Evolutionary conservation across 2,797 vertebrate species (phyloP).

Genomic region (Aeoliscus strigatus): DNA sequence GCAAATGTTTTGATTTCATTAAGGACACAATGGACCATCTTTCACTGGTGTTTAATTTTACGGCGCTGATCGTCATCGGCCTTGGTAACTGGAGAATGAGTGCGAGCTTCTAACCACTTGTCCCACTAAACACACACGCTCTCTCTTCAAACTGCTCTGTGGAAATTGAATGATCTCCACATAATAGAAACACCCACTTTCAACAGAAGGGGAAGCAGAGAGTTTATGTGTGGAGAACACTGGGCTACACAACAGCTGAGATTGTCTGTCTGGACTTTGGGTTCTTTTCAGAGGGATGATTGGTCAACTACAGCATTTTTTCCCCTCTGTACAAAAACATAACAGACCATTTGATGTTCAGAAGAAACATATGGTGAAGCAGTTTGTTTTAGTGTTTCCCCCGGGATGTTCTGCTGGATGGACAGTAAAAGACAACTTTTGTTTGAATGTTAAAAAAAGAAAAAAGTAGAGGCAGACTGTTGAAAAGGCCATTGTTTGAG

Average conservation of each 20-base stretch:
- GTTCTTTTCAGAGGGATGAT: conserved; percentile 39
- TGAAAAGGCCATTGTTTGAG: conserved; percentile 44
- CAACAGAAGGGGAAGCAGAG: conserved; percentile 60
- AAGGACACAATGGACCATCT: conserved; percentile 35
- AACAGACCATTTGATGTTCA: conserved; percentile 14
- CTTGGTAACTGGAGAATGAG: conserved; percentile 42
- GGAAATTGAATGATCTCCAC: conserved; percentile 63
- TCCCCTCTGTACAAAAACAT: too few species aligned
- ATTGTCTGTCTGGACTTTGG: conserved; percentile 38
- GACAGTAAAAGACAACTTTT: conserved; percentile 23
- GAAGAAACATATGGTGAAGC: conserved; percentile 29
- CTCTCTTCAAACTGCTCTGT: conserved; percentile 34
- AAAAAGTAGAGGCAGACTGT: conserved; percentile 19
- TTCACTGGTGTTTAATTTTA: conserved; percentile 41
- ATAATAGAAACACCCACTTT: conserved; percentile 58
- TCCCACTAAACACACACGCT: conserved; percentile 17
- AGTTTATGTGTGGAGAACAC: too few species aligned
- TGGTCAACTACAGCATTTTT: conserved; percentile 32
- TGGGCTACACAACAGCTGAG: background rate
- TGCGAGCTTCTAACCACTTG: conserved; percentile 36
- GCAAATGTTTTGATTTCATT: conserved; percentile 40
- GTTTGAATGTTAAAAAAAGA: conserved; percentile 7
- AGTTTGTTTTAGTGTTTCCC: conserved; percentile 29
- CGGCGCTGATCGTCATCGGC: conserved; percentile 48
- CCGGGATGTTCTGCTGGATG: conserved; percentile 17